A percentile compares a stretch with the other conserved stretches of the same genome.
These are phyloP conservation scores for Pachypeltis micranthus DNA, from an alignment of 1,140 invertebrate genomes.

Conservation along the genomic window DNA sequence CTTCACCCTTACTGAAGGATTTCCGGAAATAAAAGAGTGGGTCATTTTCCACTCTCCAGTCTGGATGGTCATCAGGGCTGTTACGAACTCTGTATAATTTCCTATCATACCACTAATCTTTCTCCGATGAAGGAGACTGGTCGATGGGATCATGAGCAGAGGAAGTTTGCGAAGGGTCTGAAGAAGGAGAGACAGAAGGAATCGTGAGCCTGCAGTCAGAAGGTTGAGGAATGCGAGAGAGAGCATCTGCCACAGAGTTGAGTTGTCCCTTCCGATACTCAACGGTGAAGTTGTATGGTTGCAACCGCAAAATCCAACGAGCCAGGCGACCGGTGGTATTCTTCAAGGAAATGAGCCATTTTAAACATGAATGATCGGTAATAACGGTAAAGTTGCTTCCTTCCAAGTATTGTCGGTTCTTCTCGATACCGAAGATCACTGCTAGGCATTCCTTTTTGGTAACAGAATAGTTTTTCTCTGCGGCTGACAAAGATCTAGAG, in stretches of 20 bases:
- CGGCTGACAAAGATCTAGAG: conserved; percentile 26
- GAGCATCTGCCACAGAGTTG: conserved; percentile 32
- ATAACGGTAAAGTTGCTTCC: conserved; percentile 33
- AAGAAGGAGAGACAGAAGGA: no score
- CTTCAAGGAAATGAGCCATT: conserved; percentile 33
- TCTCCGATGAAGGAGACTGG: no score
- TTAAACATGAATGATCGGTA: conserved; percentile 35
- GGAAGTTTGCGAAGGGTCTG: no score
- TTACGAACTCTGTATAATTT: not conserved
- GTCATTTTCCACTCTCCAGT: no score
- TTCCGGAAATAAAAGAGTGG: not conserved
- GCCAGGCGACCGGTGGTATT: conserved; percentile 29
- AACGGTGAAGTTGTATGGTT: conserved; percentile 33
- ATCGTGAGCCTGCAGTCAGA: no score
- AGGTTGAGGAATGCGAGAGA: no score
- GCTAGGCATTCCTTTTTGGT: conserved; percentile 37
- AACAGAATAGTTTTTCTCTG: conserved; percentile 32
- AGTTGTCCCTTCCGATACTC: conserved; percentile 30
- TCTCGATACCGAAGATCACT: conserved; percentile 32
- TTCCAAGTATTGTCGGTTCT: conserved; percentile 32
- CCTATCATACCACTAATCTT: not conserved
- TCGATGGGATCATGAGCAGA: no score
- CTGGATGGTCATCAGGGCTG: not conserved
- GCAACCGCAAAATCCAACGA: conserved; percentile 27
- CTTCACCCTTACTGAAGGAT: not conserved